A percentile compares a stretch with the other conserved stretches of the same genome.
phyloP scores from a whole-genome alignment of 2,888 invertebrate genomes.

The Epicampocera succincta region DNA sequence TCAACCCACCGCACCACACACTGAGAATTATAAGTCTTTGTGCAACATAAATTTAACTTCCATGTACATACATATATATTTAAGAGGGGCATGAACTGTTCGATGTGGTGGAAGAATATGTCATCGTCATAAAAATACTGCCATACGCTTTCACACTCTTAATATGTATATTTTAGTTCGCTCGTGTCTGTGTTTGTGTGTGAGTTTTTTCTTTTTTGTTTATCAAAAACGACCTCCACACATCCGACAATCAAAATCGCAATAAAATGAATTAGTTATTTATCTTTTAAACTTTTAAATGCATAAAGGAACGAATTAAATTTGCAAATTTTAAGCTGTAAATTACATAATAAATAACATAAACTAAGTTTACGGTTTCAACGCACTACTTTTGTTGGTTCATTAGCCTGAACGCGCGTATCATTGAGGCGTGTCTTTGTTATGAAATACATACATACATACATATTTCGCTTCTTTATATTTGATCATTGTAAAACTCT shows the following conservation, averaged over 20 bases:
- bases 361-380: conserved; percentile 27
- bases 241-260: conserved; percentile 34
- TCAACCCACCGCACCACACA: conserved; percentile 57
- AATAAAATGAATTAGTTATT: conserved; percentile 31
- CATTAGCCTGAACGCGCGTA: conserved; percentile 43
- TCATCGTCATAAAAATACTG: conserved; percentile 10
- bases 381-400: conserved; percentile 49
- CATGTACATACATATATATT: too few species aligned
- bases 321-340: conserved; percentile 8
- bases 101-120: conserved; percentile 16
- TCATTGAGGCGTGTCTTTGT: conserved; percentile 46
- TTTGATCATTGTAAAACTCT: conserved; percentile 23
- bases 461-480: conserved; percentile 12
- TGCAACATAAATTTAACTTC: conserved; percentile 31
- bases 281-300: conserved; percentile 5
- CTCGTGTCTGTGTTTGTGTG: neutral
- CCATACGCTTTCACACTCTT: neutral
- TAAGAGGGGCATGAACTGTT: conserved; percentile 43
- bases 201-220: neutral
- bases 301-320: conserved; percentile 8
- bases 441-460: too few species aligned
- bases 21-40: conserved; percentile 59
- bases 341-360: conserved; percentile 12
- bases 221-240: conserved; percentile 59
- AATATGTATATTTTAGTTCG: conserved; percentile 15